These are phyloP conservation scores for Saturnia pavonia DNA, from an alignment of 2,888 invertebrate species.

Conservation along the genomic window DNA sequence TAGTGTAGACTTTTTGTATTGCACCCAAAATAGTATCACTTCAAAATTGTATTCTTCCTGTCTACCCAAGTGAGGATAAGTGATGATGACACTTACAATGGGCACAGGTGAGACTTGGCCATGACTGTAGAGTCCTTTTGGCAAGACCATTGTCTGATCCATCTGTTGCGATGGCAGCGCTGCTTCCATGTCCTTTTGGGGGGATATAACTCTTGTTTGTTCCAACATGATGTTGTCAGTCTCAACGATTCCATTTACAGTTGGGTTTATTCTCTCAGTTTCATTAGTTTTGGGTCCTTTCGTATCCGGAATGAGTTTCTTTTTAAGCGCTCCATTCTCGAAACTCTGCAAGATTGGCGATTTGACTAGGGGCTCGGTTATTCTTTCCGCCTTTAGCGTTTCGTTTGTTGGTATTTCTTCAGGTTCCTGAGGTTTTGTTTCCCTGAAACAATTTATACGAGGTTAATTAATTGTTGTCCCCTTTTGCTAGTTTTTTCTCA, in stretches of 20 bases:
- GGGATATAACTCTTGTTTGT: constrained; percentile 43
- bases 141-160: constrained; percentile 60
- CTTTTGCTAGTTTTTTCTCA: too few species aligned
- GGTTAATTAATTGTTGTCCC: background rate
- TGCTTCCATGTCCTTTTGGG: constrained; percentile 24
- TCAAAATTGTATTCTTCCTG: background rate
- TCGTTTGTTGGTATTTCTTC: constrained; percentile 28
- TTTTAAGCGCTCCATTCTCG: constrained; percentile 24
- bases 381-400: constrained; percentile 49
- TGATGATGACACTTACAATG: constrained; percentile 47
- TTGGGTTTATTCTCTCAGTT: constrained; percentile 26
- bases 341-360: constrained; percentile 49
- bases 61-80: too few species aligned
- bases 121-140: constrained; percentile 57
- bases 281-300: constrained; percentile 24
- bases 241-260: constrained; percentile 28
- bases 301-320: constrained; percentile 33
- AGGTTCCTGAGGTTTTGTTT: constrained; percentile 41
- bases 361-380: constrained; percentile 35
- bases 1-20: too few species aligned
- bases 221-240: constrained; percentile 36
- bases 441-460: constrained; percentile 36
- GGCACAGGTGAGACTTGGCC: constrained; percentile 48
- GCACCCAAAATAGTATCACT: too few species aligned
- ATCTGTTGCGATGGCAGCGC: constrained; percentile 38